Evolutionary conservation across 2,797 vertebrate species (phyloP).

Genomic region (Crocodylus rhombifer): DNA sequence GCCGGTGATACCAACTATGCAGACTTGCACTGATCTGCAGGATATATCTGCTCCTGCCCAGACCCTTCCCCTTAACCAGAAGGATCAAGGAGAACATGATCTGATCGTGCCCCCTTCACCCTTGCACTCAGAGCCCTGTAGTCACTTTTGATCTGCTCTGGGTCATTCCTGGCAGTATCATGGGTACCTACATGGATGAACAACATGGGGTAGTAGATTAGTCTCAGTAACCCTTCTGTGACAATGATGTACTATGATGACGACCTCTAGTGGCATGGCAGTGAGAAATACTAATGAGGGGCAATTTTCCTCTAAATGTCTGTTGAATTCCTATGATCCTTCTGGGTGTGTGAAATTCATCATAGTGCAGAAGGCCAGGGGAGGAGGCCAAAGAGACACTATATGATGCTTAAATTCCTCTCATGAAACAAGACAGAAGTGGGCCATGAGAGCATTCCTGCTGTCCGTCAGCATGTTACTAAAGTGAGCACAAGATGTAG

Average conservation of each 20-base stretch:
- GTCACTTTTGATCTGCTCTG: too few relatives aligned
- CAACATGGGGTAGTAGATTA: too few relatives aligned
- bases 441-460: not conserved
- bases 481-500: not conserved
- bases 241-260: not conserved
- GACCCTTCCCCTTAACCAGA: too few relatives aligned
- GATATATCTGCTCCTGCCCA: too few relatives aligned
- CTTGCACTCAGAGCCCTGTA: too few relatives aligned
- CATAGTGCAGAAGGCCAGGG: not conserved
- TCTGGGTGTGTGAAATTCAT: accelerated
- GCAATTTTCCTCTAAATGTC: not conserved
- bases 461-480: not conserved
- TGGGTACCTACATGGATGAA: too few relatives aligned
- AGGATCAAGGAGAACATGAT: too few relatives aligned
- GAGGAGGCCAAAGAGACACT: not conserved
- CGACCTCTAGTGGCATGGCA: not conserved
- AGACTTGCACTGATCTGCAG: too few relatives aligned
- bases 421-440: not conserved
- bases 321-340: not conserved
- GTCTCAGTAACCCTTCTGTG: not conserved
- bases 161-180: too few relatives aligned
- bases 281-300: not conserved
- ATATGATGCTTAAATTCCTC: not conserved
- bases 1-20: too few relatives aligned
- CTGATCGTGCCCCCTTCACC: too few relatives aligned